Evolutionary conservation across 2,888 invertebrate species (phyloP).

Genomic region (Iphiclides podalirius): DNA sequence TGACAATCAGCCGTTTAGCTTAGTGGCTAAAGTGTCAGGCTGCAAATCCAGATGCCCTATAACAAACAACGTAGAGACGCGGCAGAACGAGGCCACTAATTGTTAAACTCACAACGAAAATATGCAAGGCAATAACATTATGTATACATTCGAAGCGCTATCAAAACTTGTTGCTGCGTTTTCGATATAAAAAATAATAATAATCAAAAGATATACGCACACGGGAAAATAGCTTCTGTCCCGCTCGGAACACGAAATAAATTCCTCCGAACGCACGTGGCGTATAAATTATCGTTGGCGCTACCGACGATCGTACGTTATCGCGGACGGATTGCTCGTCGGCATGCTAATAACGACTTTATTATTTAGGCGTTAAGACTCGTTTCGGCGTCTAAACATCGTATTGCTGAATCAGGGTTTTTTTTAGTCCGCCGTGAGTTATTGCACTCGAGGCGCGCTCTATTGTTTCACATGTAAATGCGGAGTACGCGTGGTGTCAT

Average conservation of each 20-base stretch:
- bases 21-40: no score
- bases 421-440: neutral
- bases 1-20: no score
- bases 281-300: constrained; percentile 7
- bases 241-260: neutral
- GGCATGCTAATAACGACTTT: constrained; percentile 2
- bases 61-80: no score
- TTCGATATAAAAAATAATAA: neutral
- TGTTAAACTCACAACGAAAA: no score
- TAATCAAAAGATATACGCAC: no score
- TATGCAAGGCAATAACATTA: no score
- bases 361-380: neutral
- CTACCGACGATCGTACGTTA: neutral
- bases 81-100: no score
- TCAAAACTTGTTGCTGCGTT: constrained; percentile 11
- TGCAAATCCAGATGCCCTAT: no score
- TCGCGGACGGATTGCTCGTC: constrained; percentile 4
- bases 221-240: neutral
- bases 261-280: neutral
- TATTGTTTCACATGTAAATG: no score
- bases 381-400: neutral
- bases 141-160: constrained; percentile 2
- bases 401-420: neutral
- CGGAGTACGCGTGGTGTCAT: no score
- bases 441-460: neutral